Base-by-base conservation (phyloP, 2,797 vertebrate genomes). In the Loris lydekkerianus region DNA sequence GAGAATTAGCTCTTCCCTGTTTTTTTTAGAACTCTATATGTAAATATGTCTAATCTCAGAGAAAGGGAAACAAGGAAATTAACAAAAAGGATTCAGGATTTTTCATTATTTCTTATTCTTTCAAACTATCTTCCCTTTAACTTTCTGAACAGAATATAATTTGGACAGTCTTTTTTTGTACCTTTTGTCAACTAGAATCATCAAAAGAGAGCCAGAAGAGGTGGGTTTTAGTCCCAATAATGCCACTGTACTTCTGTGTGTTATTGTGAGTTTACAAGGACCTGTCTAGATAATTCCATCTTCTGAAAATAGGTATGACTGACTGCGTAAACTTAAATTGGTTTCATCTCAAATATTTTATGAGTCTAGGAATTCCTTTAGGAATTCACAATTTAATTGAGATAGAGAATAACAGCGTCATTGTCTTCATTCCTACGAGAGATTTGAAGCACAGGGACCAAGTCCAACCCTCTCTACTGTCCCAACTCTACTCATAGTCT, bases 231-330 rank as follows among this genome's bases (percentile, higher is more conserved):
- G 17, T 89, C 9, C 10, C 53, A 77, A 49, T n/a, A 46, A 14
- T 53, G 58, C 6, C n/a, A 92, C 23, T 65, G 23, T 25, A 89
- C 61, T 94, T 95, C 40, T 95, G 14, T 80, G 40, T 29, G 23
- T 3, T 92, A 46, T 69, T 91, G 43, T 60, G 17, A 69, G 17
- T 86, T 92, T 93, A 83, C n/a, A 37, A 7, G 37, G 53, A 14
- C n/a, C 53, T 80, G 53, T 80, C n/a, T 37, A 80, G 77, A 60
- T 58, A 58, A 11, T 61, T 83, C 14, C 14, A 60, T 70, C n/a
- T 93, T 86, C 67, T 92, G n/a, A 94, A 43, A 94, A 76, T 67
- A 63, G 65, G 69, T 70, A 61, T 6, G 3, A 17, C 83, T 93
- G 29, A 93, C 31, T 89, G 40, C 3, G 58, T 69, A 46, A 81